A percentile compares a stretch with the other conserved stretches of the same genome.
Evolutionary conservation across 1,140 invertebrate genomes (phyloP).

Genomic region (Brachionus paranguensis): DNA sequence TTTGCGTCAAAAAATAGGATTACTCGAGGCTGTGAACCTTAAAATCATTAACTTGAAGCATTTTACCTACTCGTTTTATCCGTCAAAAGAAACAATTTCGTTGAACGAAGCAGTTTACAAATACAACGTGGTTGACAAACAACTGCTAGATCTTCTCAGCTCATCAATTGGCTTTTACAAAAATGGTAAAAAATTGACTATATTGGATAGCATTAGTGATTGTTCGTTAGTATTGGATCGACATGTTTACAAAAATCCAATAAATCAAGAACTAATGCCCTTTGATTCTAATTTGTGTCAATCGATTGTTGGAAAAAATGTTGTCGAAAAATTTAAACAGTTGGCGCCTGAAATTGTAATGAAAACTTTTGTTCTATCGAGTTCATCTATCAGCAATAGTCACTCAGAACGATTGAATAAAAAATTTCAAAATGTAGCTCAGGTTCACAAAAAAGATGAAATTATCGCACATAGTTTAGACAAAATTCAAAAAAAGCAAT

Average conservation of each 20-base stretch:
- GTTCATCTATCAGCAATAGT: background rate
- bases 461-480: too few relatives aligned
- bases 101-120: slow-evolving; percentile 12
- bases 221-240: background rate
- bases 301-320: background rate
- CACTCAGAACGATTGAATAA: background rate
- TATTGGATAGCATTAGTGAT: background rate
- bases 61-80: background rate
- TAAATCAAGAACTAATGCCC: background rate
- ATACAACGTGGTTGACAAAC: background rate
- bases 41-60: background rate
- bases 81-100: background rate
- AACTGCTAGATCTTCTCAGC: background rate
- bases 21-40: background rate
- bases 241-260: background rate
- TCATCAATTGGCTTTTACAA: background rate
- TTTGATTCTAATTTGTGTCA: background rate
- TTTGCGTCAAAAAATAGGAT: background rate
- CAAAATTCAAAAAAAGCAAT: too few relatives aligned
- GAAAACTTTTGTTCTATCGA: background rate
- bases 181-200: background rate
- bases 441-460: too few relatives aligned
- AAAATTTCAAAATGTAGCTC: too few relatives aligned
- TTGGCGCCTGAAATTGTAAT: background rate
- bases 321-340: background rate